phyloP scores from a whole-genome alignment of 2,888 invertebrate species.

The Trimorus sp. region DNA sequence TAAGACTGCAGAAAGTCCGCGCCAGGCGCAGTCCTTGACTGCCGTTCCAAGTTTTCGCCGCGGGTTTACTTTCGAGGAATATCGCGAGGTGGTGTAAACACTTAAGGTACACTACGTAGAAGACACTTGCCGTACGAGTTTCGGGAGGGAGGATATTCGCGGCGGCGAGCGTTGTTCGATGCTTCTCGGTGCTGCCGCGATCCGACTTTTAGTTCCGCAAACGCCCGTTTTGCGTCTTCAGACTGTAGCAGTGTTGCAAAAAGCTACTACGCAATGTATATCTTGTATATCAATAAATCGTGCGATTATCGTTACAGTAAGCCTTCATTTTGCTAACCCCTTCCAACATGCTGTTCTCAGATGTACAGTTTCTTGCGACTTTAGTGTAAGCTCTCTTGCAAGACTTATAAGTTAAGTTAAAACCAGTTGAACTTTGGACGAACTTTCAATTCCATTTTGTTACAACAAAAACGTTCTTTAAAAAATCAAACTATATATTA shows the following conservation, averaged over 20 bases:
- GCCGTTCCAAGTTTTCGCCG: too few relatives aligned
- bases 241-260: slow-evolving; percentile 65
- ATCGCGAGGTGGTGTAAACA: too few relatives aligned
- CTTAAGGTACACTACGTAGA: background rate
- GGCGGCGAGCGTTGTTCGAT: slow-evolving; percentile 14
- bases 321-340: slow-evolving; percentile 9
- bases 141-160: slow-evolving; percentile 5
- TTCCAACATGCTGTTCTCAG: background rate
- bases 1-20: too few relatives aligned
- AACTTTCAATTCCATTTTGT: too few relatives aligned
- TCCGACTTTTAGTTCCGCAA: slow-evolving; percentile 50
- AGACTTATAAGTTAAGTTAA: too few relatives aligned
- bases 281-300: slow-evolving; percentile 80
- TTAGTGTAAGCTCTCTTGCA: too few relatives aligned
- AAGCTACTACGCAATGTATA: slow-evolving; percentile 75
- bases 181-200: slow-evolving; percentile 38
- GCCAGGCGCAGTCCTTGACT: too few relatives aligned
- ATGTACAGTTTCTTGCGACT: too few relatives aligned
- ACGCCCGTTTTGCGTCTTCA: slow-evolving; percentile 58
- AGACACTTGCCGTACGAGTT: background rate
- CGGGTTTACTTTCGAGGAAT: too few relatives aligned
- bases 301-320: slow-evolving; percentile 74
- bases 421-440: too few relatives aligned
- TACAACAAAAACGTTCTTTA: too few relatives aligned
- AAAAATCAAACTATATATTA: too few relatives aligned